phyloP scores from a whole-genome alignment of 1,140 invertebrate genomes.

The Dreissena polymorpha region DNA sequence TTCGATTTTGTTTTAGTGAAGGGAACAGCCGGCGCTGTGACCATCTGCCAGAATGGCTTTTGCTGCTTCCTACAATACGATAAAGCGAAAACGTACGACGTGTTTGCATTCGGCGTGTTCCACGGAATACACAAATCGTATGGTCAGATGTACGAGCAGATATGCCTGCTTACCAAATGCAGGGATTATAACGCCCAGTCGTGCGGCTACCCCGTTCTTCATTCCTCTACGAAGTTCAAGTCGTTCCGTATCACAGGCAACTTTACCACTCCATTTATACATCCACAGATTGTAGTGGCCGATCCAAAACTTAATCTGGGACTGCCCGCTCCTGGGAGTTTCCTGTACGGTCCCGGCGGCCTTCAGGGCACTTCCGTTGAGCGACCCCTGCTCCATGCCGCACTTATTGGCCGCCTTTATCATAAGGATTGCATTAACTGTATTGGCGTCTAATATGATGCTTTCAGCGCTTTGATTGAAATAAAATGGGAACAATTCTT shows the following conservation, averaged over 20 bases:
- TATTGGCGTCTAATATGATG: neutral
- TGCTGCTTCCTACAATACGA: constrained; percentile 66
- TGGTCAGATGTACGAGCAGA: constrained; percentile 68
- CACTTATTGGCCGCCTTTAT: constrained; percentile 25
- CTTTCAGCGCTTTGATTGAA: no score
- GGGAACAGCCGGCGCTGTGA: constrained; percentile 28
- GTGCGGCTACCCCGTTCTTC: constrained; percentile 56
- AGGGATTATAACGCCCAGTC: constrained; percentile 41
- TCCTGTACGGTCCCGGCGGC: constrained; percentile 2
- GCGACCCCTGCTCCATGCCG: constrained; percentile 21
- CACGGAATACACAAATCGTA: constrained; percentile 66
- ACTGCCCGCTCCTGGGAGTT: constrained; percentile 33
- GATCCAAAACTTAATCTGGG: constrained; percentile 24
- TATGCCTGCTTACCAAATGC: constrained; percentile 69
- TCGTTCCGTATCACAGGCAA: constrained; percentile 55
- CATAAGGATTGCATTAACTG: constrained; percentile 33
- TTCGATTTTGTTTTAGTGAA: constrained; percentile 62
- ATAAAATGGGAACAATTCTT: no score
- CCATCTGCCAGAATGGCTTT: constrained; percentile 59
- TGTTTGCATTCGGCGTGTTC: constrained; percentile 70
- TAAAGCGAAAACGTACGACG: constrained; percentile 34
- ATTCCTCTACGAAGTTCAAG: constrained; percentile 59
- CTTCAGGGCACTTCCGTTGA: constrained; percentile 3
- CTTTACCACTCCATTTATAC: constrained; percentile 67
- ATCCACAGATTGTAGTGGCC: constrained; percentile 64